These are phyloP conservation scores for Gymnocypris eckloni DNA, from an alignment of 2,797 vertebrate species.

Conservation along the genomic window DNA sequence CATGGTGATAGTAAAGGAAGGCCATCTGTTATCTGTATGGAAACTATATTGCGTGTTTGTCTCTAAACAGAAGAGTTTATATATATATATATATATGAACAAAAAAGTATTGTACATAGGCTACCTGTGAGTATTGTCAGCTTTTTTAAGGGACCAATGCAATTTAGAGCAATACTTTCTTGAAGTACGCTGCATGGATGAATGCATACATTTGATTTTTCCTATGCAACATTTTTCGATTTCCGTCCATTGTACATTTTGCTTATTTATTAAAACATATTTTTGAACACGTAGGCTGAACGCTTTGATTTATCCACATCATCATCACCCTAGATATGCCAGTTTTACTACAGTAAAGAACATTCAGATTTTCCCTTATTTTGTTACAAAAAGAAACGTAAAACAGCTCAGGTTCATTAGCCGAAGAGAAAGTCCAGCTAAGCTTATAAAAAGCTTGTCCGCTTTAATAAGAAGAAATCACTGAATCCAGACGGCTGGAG, in stretches of 20 bases:
- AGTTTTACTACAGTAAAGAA: conserved; percentile 43
- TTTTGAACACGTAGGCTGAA: conserved; percentile 70
- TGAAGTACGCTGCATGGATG: conserved; percentile 75
- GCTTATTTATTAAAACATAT: conserved; percentile 97
- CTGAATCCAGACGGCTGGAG: conserved; percentile 66
- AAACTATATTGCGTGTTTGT: conserved; percentile 68
- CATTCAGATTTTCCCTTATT: conserved; percentile 58
- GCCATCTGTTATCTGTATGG: conserved; percentile 63
- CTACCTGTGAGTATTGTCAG: conserved; percentile 71
- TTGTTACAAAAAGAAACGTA: conserved; percentile 70
- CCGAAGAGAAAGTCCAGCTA: conserved; percentile 65
- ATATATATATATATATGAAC: conserved; percentile 58
- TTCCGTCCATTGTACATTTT: conserved; percentile 85
- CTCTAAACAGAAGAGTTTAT: conserved; percentile 75
- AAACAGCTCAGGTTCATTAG: conserved; percentile 74
- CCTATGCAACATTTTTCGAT: conserved; percentile 67
- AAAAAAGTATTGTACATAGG: conserved; percentile 75
- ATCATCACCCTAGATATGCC: not conserved
- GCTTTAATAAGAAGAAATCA: conserved; percentile 69
- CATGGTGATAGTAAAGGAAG: conserved; percentile 66
- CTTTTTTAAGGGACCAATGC: conserved; percentile 78
- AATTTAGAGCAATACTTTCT: conserved; percentile 73
- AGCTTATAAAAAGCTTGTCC: conserved; percentile 67
- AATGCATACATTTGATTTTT: conserved; percentile 67
- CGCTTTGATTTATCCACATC: conserved; percentile 37